Conservation (phyloP, 2,888 invertebrate genomes). For the Phyllotreta cruciferae region DNA sequence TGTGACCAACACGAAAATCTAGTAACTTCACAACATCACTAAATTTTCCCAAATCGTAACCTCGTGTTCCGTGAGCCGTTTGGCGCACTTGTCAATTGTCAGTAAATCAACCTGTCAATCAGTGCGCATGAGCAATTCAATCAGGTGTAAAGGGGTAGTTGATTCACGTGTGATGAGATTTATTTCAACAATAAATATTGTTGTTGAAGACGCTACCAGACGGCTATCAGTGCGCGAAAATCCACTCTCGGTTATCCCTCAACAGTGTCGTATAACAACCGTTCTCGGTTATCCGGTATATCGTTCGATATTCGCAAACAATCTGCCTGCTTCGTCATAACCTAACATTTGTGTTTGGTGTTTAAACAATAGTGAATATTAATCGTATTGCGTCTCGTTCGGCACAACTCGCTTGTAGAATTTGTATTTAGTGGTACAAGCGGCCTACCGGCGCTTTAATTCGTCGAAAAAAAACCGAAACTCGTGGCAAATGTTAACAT, state of each 20-base stretch:
- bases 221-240: conserved; percentile 2
- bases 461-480: conserved; percentile 13
- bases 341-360: conserved; percentile 42
- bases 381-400: conserved; percentile 28
- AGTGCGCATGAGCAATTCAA: conserved; percentile 23
- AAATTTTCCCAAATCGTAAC: too few relatives aligned
- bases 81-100: too few relatives aligned
- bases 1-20: too few relatives aligned
- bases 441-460: conserved; percentile 7
- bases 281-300: conserved; percentile 16
- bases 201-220: conserved; percentile 25
- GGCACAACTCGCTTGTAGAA: conserved; percentile 2
- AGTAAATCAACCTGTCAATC: too few relatives aligned
- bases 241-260: too few relatives aligned
- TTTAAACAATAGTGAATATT: conserved; percentile 38
- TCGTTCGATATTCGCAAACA: conserved; percentile 32
- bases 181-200: conserved; percentile 42
- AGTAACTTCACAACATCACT: too few relatives aligned
- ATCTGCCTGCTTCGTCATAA: conserved; percentile 45
- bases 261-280: conserved; percentile 23
- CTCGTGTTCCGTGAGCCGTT: too few relatives aligned
- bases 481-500: conserved; percentile 29
- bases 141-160: conserved; percentile 44
- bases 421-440: not conserved
- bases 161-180: conserved; percentile 47